Conservation (phyloP, 2,113 vertebrate species). For the Hymenochirus boettgeri region DNA sequence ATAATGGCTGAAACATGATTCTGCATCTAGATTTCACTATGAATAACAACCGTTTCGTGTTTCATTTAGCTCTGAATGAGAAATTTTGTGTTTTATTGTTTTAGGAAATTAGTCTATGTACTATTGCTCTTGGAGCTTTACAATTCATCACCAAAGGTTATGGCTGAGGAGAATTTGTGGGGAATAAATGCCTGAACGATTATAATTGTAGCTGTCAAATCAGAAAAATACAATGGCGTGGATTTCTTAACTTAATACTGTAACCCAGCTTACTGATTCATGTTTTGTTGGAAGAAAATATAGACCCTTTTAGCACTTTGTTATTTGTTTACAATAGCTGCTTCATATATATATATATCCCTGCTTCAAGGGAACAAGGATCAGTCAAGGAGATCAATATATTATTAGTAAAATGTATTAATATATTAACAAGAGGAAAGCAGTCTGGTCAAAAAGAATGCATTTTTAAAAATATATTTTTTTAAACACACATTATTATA, state of each 20-base stretch:
- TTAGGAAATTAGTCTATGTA: conserved; percentile 71
- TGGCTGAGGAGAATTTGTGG: conserved; percentile 60
- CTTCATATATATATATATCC: background rate
- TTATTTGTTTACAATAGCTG: conserved; percentile 12
- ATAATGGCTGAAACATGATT: conserved; percentile 74
- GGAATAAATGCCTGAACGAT: conserved; percentile 62
- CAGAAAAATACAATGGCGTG: conserved; percentile 50
- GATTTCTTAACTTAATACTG: conserved; percentile 40
- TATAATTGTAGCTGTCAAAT: conserved; percentile 67
- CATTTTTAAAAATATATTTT: too few species aligned
- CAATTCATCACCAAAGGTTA: conserved; percentile 70
- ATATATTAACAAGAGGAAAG: too few species aligned
- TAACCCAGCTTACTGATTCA: conserved; percentile 45
- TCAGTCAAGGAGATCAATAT: background rate
- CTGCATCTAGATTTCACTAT: conserved; percentile 73
- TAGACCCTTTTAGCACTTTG: background rate
- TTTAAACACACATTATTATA: too few species aligned
- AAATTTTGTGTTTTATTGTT: conserved; percentile 74
- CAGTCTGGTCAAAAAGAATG: too few species aligned
- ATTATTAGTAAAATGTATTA: background rate
- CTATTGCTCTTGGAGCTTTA: conserved; percentile 64
- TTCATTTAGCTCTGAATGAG: conserved; percentile 69
- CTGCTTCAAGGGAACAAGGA: background rate
- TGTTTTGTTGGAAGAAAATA: conserved; percentile 39
- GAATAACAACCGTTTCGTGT: conserved; percentile 64